phyloP scores from a whole-genome alignment of 2,797 vertebrate genomes.

The Hozukius guyotensis region DNA sequence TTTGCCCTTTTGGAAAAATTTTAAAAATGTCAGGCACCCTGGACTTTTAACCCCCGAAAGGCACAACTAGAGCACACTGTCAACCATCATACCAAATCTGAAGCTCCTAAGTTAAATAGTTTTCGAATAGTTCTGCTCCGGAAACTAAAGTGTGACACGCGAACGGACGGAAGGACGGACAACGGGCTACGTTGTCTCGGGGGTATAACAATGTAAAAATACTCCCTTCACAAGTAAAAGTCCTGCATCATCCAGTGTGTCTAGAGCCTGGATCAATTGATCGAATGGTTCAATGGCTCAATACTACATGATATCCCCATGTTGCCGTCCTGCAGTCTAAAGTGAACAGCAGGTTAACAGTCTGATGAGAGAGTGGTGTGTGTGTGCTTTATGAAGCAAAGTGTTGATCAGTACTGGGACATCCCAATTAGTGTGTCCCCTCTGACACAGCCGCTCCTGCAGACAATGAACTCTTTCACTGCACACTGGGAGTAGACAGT shows the following conservation, averaged over 20 bases:
- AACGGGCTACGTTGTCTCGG: too few relatives aligned
- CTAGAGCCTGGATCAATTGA: neutral
- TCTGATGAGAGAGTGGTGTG: conserved; percentile 21
- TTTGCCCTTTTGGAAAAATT: too few relatives aligned
- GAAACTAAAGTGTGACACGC: too few relatives aligned
- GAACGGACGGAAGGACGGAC: too few relatives aligned
- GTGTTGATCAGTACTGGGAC: conserved; percentile 37
- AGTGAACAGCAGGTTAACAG: neutral
- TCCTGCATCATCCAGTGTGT: neutral
- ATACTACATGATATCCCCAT: neutral
- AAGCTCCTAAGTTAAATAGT: too few relatives aligned
- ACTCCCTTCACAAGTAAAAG: neutral
- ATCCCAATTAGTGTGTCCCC: conserved; percentile 59
- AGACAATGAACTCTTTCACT: conserved; percentile 68
- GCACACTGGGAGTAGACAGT: conserved; percentile 30
- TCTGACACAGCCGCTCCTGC: conserved; percentile 20
- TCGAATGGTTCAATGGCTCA: too few relatives aligned
- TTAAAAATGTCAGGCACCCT: too few relatives aligned
- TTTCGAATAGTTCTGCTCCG: too few relatives aligned
- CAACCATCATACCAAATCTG: too few relatives aligned
- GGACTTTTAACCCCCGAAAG: too few relatives aligned
- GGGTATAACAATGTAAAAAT: neutral
- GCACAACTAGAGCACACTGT: too few relatives aligned
- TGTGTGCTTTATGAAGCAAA: conserved; percentile 10
- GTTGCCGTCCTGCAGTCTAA: neutral